Base-by-base conservation (phyloP, 2,888 invertebrate genomes). In the Oscheius sp. region DNA sequence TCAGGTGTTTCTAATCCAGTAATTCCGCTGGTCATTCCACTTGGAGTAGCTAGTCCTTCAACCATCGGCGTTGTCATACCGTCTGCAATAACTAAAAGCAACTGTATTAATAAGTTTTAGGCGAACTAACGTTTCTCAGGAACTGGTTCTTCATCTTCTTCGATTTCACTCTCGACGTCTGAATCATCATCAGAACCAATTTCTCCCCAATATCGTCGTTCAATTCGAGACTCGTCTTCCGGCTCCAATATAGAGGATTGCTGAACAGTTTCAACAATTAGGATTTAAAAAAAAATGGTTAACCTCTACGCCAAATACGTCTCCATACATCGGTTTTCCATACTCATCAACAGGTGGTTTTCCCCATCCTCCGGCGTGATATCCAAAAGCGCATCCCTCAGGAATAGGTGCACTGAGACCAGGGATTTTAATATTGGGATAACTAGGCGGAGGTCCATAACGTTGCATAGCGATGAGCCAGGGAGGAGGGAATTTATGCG, bases 321-420 rank as follows among this genome's bases (percentile, higher is more conserved):
- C 99, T 1, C 99, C 99, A 89, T 99, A 99, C 0, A 99, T 91
- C 0, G 99, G 99, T 89, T 96, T 94, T 46, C 99, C 99, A 77
- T 93, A 93, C 90, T 98, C 98, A 90, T 99, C 99, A 0, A 99
- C 99, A 0, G 99, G 99, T 13, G 99, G 99, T 89, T 99, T 99
- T 75, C 99, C 98, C 98, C 98, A 99, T 23, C 98, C 98, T 49
- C 96, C 99, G 0, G 98, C 97, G 90, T 99, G 98, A 90, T 99
- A 99, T 21, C 99, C 99, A 89, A 99, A 99, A 0, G 96, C 94
- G 88, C 97, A 98, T 1, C 93, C 88, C 85, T 91, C 98, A 0
- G 99, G 99, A 85, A 99, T 99, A 0, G 98, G 96, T 1, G 97
- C 96, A 91, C 98, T 99, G 5, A 99, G 91, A 0, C 68, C 68